Evolutionary conservation across 1,140 invertebrate species (phyloP).

Genomic region (Polyergus mexicanus): DNA sequence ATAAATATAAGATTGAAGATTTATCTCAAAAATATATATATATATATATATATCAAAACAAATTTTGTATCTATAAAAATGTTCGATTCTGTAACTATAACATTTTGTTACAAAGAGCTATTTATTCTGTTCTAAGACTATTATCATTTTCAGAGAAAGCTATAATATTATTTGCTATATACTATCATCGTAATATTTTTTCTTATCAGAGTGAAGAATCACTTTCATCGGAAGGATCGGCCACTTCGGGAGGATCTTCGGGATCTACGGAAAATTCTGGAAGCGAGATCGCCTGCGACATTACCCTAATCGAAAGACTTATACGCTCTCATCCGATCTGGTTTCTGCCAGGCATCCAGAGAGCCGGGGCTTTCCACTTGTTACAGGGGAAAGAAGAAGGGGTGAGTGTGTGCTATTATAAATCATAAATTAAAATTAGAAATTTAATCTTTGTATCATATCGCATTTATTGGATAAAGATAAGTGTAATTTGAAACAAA

Average conservation of each 20-base stretch:
- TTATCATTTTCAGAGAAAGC: neutral
- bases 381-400: slow-evolving; percentile 97
- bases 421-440: slow-evolving; percentile 52
- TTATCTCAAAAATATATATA: too few relatives aligned
- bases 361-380: slow-evolving; percentile 96
- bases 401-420: slow-evolving; percentile 87
- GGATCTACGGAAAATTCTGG: slow-evolving; percentile 82
- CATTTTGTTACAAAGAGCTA: neutral
- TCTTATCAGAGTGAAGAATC: slow-evolving; percentile 83
- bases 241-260: slow-evolving; percentile 81
- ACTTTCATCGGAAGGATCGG: slow-evolving; percentile 83
- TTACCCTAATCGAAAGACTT: slow-evolving; percentile 94
- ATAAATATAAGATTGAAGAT: too few relatives aligned
- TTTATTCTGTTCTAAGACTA: neutral
- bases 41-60: too few relatives aligned
- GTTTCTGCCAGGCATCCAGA: slow-evolving; percentile 97
- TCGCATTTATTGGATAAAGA: too few relatives aligned
- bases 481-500: neutral
- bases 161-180: slow-evolving; percentile 11
- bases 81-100: too few relatives aligned
- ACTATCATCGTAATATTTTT: slow-evolving; percentile 3
- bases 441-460: neutral
- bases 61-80: too few relatives aligned
- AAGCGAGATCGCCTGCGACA: slow-evolving; percentile 89
- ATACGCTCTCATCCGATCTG: slow-evolving; percentile 97